phyloP scores from a whole-genome alignment of 1,140 invertebrate genomes.

The Leptonema lineaticorne region DNA sequence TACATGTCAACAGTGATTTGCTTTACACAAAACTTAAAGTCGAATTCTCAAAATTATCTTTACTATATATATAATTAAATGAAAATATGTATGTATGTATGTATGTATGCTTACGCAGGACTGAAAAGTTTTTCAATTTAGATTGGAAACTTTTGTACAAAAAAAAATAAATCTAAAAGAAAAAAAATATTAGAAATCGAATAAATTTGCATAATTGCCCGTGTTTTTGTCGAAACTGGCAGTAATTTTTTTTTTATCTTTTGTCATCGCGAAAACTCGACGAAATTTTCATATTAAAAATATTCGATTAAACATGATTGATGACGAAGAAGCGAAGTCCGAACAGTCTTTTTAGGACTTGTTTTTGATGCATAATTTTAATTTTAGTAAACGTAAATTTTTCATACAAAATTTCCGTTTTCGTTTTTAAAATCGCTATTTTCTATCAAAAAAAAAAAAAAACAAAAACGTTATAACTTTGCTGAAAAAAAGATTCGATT shows the following conservation, averaged over 20 bases:
- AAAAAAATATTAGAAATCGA: neutral
- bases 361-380: too few relatives aligned
- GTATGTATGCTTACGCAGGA: neutral
- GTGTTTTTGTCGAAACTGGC: neutral
- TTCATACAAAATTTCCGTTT: too few relatives aligned
- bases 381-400: too few relatives aligned
- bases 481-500: too few relatives aligned
- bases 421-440: too few relatives aligned
- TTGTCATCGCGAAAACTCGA: neutral
- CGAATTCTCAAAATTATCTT: too few relatives aligned
- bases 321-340: neutral
- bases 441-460: neutral
- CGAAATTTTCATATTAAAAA: neutral
- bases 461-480: too few relatives aligned
- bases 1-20: too few relatives aligned
- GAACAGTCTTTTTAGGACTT: too few relatives aligned
- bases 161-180: neutral
- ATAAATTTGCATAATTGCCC: conserved; percentile 5
- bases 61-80: too few relatives aligned
- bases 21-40: too few relatives aligned
- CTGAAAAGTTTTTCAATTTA: conserved; percentile 1
- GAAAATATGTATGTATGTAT: neutral
- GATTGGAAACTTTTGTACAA: neutral
- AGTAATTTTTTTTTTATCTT: neutral
- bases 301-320: conserved; percentile 16